phyloP scores from a whole-genome alignment of 2,888 invertebrate genomes.

The Melieria omissa region DNA sequence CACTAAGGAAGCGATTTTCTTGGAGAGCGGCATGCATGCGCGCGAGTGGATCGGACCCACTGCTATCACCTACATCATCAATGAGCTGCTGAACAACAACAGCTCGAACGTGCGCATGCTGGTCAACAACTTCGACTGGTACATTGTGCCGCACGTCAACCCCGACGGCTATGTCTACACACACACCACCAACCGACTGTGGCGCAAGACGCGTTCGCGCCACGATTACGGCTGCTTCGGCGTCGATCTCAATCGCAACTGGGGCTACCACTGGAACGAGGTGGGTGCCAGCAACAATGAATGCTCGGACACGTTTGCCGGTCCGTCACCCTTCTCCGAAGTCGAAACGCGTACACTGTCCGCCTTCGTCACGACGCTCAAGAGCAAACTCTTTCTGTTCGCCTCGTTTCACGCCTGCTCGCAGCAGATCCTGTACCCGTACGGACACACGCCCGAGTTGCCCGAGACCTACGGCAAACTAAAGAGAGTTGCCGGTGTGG shows the following conservation, averaged over 20 bases:
- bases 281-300: slow-evolving; percentile 71
- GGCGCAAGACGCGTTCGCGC: slow-evolving; percentile 73
- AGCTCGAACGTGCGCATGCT: slow-evolving; percentile 67
- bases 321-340: slow-evolving; percentile 77
- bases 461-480: slow-evolving; percentile 69
- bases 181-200: slow-evolving; percentile 70
- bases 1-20: slow-evolving; percentile 69
- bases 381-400: slow-evolving; percentile 72
- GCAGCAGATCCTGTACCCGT: slow-evolving; percentile 76
- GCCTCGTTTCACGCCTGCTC: slow-evolving; percentile 80
- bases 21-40: slow-evolving; percentile 76
- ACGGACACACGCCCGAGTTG: slow-evolving; percentile 70
- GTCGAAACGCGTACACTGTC: slow-evolving; percentile 72
- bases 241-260: slow-evolving; percentile 83
- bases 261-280: slow-evolving; percentile 76
- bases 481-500: slow-evolving; percentile 61
- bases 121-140: slow-evolving; percentile 75
- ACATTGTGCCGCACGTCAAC: slow-evolving; percentile 80
- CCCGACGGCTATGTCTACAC: slow-evolving; percentile 82
- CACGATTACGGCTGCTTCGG: slow-evolving; percentile 71
- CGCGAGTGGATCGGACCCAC: slow-evolving; percentile 82
- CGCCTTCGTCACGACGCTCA: slow-evolving; percentile 69
- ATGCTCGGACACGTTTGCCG: slow-evolving; percentile 75
- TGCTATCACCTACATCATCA: slow-evolving; percentile 72
- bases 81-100: slow-evolving; percentile 71